Evolutionary conservation across 2,113 vertebrate genomes (phyloP), one percentile per base, ranked within the genome.

Genomic region (Strix uralensis): DNA sequence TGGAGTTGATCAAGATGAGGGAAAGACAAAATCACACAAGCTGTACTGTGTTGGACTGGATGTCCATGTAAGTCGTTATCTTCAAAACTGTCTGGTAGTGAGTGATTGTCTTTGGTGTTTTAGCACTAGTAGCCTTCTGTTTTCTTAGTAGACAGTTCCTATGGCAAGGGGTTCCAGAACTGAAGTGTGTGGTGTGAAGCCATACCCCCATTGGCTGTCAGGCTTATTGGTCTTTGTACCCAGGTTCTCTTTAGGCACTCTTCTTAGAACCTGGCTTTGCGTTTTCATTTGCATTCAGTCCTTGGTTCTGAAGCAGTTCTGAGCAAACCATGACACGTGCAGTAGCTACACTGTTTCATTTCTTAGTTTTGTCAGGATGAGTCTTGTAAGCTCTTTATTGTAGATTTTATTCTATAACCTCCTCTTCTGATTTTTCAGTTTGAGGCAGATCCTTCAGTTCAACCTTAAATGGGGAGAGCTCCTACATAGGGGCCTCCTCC

Each of bases 151-250:
- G 54, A 8, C 25, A 13, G 26, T 20, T 40, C 40, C 17, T 55
- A 15, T 11, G 34, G 34, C 34, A 40, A 29, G 44, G 23, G 13
- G 6, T 59, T 49, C 54, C 11, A 13, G 52, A 81, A 26, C 25
- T 7, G 29, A 59, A 26, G 46, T 40, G 47, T 5, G 10, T 16
- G 49, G 40, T 47, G 12, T 26, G 36, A 54, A 75, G 54, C 77
- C 3, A 0, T 42, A 19, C 30, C 18, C 20, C 10, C 40, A 29
- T 32, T 1, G 2, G 34, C 61, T 55, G 7, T 44, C 25, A 40
- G 69, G 22, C 10, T 46, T 26, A 5, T 17, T 85, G 25, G 22
- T 59, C 52, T 66, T 66, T 73, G 51, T 38, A 73, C 38, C 44
- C 20, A 30, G 21, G 38, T 30, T 59, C 21, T 38, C 23, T n/a